Evolutionary conservation across 2,797 vertebrate species (phyloP), one percentile per base, ranked within the genome.

Genomic region (Meriones psammophilus): DNA sequence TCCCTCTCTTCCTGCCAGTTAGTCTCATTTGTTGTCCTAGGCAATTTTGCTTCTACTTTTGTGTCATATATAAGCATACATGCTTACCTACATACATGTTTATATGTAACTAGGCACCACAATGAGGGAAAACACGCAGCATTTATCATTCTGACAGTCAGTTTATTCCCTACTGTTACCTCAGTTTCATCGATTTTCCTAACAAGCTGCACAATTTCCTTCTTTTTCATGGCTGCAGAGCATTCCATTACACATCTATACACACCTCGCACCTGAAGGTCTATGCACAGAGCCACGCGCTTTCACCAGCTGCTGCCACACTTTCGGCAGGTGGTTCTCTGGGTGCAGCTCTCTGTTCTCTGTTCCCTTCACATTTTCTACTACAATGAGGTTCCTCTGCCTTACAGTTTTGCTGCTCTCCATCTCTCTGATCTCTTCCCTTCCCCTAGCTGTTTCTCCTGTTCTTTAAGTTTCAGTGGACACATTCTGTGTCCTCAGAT

Each of bases 391-490:
- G n/a, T 85, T 90, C 60, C 39, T 85, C 68, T 94, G 13, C 17
- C 54, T 73, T 58, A 20, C 24, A 91, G 0, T 56, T 76, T 58
- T 42, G 12, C 3, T 5, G 36, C 18, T 92, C 24, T 79, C 26
- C 3, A 54, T 76, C 0, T 80, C 15, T 56, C 20, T 81, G 17
- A 74, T 50, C n/a, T 13, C 15, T 80, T 39, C 56, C 2, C 9
- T 80, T 76, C 13, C 77, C 33, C 90, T 58, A 66, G 15, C 56
- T 56, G 15, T 64, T 36, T 89, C 90, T 83, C 1, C 36, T 12
- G n/a, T 71, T 62, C 36, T 85, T 78, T 20, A 79, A 54, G 26
- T 95, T 96, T 92, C 46, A 83, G 22, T 0, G 69, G 60, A 89
- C 58, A 87, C 1, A 91, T 33, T 54, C 30, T 36, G 15, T 28